Conservation (phyloP, 2,888 invertebrate genomes). For the Diachrysia chrysitis region DNA sequence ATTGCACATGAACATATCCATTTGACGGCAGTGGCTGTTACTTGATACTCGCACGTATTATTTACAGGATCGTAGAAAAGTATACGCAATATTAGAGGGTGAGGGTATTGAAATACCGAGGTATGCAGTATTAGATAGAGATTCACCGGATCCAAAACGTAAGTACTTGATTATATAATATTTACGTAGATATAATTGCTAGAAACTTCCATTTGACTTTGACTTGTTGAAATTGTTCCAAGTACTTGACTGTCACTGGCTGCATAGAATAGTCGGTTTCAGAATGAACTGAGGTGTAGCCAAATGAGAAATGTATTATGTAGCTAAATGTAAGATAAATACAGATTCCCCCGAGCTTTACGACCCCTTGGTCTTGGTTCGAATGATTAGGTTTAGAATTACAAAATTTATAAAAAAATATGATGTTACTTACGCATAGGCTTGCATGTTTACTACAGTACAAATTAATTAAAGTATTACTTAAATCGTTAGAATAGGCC, state of each 20-base stretch:
- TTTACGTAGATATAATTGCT: background rate
- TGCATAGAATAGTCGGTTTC: background rate
- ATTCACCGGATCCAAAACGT: conserved; percentile 97
- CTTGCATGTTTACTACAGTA: background rate
- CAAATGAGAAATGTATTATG: background rate
- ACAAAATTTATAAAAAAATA: no score
- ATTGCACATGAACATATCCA: conserved; percentile 16
- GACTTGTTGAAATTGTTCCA: conserved; percentile 10
- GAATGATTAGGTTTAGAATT: background rate
- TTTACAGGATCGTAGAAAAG: conserved; percentile 95
- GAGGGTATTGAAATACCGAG: conserved; percentile 99
- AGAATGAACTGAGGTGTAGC: background rate
- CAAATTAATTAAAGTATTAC: no score
- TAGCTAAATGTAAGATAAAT: background rate
- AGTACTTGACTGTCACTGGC: background rate
- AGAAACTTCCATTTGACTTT: conserved; percentile 12
- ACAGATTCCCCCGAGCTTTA: background rate
- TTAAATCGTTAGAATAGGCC: no score
- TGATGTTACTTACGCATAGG: background rate
- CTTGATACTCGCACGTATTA: conserved; percentile 36
- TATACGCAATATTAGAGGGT: conserved; percentile 97
- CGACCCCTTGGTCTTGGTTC: background rate
- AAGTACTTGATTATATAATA: conserved; percentile 73
- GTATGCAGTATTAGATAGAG: conserved; percentile 98
- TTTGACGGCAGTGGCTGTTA: conserved; percentile 30